Conservation (phyloP, 2,113 vertebrate genomes). For the Tor tambroides region DNA sequence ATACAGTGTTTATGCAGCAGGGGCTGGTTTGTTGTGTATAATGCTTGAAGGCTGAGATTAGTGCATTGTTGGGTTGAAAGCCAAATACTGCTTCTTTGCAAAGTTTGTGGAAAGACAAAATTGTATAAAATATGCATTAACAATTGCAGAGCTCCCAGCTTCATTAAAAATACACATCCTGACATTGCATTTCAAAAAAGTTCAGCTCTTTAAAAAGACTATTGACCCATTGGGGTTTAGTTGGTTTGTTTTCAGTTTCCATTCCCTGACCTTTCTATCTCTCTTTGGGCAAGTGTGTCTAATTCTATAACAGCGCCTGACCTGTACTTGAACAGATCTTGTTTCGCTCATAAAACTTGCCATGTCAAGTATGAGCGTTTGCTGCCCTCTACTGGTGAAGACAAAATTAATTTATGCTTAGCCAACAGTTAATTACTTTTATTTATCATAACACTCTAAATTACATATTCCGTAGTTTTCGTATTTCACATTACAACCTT, state of each 20-base stretch:
- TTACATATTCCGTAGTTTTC: not conserved
- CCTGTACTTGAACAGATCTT: slow-evolving; percentile 5
- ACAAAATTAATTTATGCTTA: not conserved
- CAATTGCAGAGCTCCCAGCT: too few relatives aligned
- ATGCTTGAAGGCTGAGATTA: not conserved
- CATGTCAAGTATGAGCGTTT: not conserved
- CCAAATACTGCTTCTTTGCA: not conserved
- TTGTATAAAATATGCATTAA: slow-evolving; percentile 13
- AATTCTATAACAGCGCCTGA: not conserved
- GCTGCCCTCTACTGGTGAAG: slow-evolving; percentile 39
- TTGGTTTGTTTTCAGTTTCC: not conserved
- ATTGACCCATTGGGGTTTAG: not conserved
- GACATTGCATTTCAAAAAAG: not conserved
- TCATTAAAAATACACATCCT: slow-evolving; percentile 17
- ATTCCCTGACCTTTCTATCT: slow-evolving; percentile 24
- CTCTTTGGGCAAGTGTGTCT: not conserved
- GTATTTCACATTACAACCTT: not conserved
- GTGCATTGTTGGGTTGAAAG: too few relatives aligned
- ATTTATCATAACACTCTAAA: not conserved
- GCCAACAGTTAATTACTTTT: not conserved
- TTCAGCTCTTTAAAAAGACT: not conserved
- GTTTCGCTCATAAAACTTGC: slow-evolving; percentile 13
- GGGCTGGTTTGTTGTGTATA: not conserved
- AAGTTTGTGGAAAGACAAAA: not conserved
- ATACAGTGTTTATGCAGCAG: not conserved